Evolutionary conservation across 2,888 invertebrate genomes (phyloP).

Genomic region (Ctena decussata): DNA sequence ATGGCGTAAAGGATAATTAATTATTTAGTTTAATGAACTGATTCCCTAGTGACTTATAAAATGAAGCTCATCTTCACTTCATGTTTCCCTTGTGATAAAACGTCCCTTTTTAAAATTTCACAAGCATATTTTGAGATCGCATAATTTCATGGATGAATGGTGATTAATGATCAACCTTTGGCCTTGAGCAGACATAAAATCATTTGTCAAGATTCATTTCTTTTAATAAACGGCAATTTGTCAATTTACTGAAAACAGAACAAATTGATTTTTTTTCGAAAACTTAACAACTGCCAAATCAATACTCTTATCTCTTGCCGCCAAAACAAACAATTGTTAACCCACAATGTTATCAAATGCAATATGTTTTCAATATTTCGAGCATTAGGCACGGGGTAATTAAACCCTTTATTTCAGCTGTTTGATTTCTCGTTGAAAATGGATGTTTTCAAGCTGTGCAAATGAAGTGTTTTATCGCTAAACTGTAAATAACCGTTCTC

Average conservation of each 20-base stretch:
- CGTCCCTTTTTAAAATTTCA: not conserved
- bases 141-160: not conserved
- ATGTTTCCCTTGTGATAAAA: not conserved
- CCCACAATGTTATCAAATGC: not conserved
- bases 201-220: slow-evolving; percentile 10
- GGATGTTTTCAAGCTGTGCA: slow-evolving; percentile 36
- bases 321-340: not conserved
- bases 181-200: not conserved
- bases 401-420: slow-evolving; percentile 28
- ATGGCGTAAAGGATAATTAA: not conserved
- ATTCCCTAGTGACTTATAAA: not conserved
- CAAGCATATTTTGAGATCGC: not conserved
- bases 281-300: not conserved
- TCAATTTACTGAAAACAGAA: not conserved
- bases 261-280: slow-evolving; percentile 9
- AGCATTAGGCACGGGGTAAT: slow-evolving; percentile 30
- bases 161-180: not conserved
- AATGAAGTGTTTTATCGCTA: slow-evolving; percentile 10
- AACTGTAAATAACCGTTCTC: not conserved
- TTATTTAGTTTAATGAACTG: not conserved
- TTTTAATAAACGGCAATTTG: slow-evolving; percentile 8
- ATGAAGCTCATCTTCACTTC: not conserved
- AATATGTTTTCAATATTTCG: slow-evolving; percentile 11
- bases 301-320: not conserved
- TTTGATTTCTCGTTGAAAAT: slow-evolving; percentile 32